Percentiles rank a stretch among this genome's conserved stretches.
These are phyloP conservation scores for Synergus umbraculus DNA, from an alignment of 2,888 invertebrate species.

Conservation along the genomic window DNA sequence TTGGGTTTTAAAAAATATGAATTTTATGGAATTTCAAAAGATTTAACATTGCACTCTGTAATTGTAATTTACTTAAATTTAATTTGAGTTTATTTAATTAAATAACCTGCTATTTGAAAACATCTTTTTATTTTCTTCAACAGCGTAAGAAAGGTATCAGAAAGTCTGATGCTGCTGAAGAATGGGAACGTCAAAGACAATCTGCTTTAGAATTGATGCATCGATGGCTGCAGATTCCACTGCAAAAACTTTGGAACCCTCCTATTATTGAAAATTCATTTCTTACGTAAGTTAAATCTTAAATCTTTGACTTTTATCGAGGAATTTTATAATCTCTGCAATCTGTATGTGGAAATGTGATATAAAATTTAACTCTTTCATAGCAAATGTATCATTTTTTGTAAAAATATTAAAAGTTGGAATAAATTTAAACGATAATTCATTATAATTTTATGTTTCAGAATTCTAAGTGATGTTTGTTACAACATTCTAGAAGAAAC, in stretches of 20 bases:
- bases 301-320: not conserved
- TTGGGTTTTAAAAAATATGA: too few relatives aligned
- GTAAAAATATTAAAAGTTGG: too few relatives aligned
- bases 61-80: not conserved
- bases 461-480: constrained; percentile 86
- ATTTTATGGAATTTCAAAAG: too few relatives aligned
- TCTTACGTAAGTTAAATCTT: constrained; percentile 82
- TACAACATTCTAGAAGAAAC: constrained; percentile 85
- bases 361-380: too few relatives aligned
- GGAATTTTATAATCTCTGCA: too few relatives aligned
- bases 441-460: constrained; percentile 72
- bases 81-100: not conserved
- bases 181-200: constrained; percentile 85
- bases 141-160: constrained; percentile 66
- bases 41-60: too few relatives aligned
- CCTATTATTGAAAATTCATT: constrained; percentile 90
- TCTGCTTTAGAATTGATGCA: constrained; percentile 83
- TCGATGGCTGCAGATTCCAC: constrained; percentile 83
- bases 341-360: too few relatives aligned
- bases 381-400: too few relatives aligned
- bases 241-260: constrained; percentile 89
- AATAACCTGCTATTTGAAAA: constrained; percentile 17
- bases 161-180: constrained; percentile 78
- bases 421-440: too few relatives aligned
- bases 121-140: constrained; percentile 42